Conservation (phyloP, 2,797 vertebrate genomes). For the Paramormyrops hopkinsi region DNA sequence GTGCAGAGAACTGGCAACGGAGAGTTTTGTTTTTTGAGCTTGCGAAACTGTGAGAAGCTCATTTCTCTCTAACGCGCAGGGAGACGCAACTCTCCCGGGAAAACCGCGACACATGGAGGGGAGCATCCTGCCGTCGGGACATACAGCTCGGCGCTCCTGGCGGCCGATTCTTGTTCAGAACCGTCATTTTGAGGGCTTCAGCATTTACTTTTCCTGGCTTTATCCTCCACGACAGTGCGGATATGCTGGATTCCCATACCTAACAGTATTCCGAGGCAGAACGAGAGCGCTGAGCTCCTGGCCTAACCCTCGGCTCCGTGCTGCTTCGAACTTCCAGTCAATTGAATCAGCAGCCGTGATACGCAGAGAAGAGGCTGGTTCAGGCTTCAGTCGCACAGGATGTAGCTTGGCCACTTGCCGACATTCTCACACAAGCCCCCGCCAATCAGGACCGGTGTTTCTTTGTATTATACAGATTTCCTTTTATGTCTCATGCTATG, state of each 20-base stretch:
- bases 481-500: not conserved
- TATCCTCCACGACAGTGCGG: not conserved
- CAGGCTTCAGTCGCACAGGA: not conserved
- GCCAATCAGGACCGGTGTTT: not conserved
- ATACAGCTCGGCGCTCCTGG: not conserved
- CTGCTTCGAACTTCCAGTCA: not conserved
- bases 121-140: not conserved
- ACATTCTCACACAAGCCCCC: not conserved
- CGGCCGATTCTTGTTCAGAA: not conserved
- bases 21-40: constrained; percentile 7
- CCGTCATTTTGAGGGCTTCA: not conserved
- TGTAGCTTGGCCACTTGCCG: not conserved
- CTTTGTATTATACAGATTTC: not conserved
- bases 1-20: not conserved
- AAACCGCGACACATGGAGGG: not conserved
- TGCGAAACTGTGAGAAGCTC: not conserved
- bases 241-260: not conserved
- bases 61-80: not conserved
- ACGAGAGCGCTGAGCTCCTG: not conserved
- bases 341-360: not conserved
- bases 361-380: not conserved
- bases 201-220: not conserved
- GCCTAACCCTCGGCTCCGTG: not conserved
- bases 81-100: not conserved
- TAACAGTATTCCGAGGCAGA: not conserved